A percentile compares a stretch with the other conserved stretches of the same genome.
Evolutionary conservation across 2,113 vertebrate species (phyloP).

Genomic region (Psammodynastes pulverulentus): DNA sequence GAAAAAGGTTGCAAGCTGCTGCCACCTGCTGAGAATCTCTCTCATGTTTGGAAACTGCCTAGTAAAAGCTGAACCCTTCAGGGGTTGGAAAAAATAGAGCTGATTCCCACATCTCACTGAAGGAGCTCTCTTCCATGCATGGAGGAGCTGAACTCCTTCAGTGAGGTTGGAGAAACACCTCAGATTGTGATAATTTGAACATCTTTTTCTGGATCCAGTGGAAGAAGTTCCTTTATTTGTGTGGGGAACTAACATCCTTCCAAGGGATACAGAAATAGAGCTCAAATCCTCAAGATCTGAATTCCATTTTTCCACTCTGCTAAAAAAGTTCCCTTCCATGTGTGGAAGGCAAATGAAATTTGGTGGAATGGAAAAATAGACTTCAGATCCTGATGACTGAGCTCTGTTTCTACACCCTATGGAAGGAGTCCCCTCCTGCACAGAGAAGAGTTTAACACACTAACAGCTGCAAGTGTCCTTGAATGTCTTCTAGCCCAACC

Average conservation of each 20-base stretch:
- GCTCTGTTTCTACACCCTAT: background rate
- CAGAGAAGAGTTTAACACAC: background rate
- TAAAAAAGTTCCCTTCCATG: background rate
- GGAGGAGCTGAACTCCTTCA: background rate
- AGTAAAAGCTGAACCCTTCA: background rate
- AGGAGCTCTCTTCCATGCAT: background rate
- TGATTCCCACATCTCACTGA: background rate
- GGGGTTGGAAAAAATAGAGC: background rate
- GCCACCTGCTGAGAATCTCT: background rate
- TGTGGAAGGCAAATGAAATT: background rate
- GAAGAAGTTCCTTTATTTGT: background rate
- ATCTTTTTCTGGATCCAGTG: background rate
- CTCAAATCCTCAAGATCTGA: too few species aligned
- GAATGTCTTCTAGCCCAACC: background rate
- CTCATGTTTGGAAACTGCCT: background rate
- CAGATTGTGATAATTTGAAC: background rate
- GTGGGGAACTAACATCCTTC: too few species aligned
- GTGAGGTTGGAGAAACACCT: background rate
- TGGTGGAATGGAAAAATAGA: background rate
- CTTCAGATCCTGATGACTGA: background rate
- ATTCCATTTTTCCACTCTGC: background rate
- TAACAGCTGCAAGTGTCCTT: background rate
- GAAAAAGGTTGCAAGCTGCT: background rate
- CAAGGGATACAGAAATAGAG: too few species aligned
- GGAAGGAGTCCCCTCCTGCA: background rate